Percentiles rank a stretch among this genome's conserved stretches.
These are phyloP conservation scores for Epinotia brunnichana DNA, from an alignment of 2,888 invertebrate species.

Conservation along the genomic window DNA sequence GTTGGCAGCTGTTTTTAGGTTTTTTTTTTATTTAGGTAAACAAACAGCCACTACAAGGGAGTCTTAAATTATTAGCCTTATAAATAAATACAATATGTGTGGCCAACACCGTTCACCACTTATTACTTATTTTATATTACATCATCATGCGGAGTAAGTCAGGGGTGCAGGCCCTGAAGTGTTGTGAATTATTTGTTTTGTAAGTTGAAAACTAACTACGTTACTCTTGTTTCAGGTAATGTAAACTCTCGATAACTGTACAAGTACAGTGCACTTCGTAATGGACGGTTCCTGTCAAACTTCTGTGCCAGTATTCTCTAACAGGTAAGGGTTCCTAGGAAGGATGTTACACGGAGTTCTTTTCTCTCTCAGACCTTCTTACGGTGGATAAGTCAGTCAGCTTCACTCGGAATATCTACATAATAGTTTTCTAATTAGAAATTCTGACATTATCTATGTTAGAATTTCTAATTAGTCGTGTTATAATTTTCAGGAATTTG, in stretches of 20 bases:
- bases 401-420: neutral
- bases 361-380: neutral
- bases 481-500: no score
- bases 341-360: neutral
- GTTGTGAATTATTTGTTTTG: neutral
- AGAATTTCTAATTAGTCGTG: no score
- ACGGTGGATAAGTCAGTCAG: neutral
- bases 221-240: slow-evolving; percentile 38
- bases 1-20: neutral
- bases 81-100: no score
- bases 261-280: neutral
- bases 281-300: neutral
- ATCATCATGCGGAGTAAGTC: no score
- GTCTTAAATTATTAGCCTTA: no score
- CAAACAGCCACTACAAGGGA: no score
- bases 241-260: slow-evolving; percentile 27
- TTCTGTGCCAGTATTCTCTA: neutral
- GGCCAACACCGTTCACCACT: no score
- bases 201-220: neutral
- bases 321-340: slow-evolving; percentile 19
- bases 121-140: no score
- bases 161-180: no score
- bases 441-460: neutral
- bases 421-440: neutral
- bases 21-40: no score